Conservation (phyloP, 2,888 invertebrate genomes). For the Erebia ligea region DNA sequence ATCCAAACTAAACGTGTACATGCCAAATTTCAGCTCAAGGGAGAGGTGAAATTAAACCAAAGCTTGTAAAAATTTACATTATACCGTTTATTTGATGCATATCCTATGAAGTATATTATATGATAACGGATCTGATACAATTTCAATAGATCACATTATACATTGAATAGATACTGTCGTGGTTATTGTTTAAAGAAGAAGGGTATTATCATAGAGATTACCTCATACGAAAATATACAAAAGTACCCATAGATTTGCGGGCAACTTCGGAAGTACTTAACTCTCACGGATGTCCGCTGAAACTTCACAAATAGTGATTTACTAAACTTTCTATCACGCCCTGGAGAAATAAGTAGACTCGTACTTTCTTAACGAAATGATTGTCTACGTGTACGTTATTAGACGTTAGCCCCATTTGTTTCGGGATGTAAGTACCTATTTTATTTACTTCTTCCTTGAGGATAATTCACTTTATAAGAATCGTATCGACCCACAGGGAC, state of each 20-base stretch:
- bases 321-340: constrained; percentile 44
- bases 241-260: not conserved
- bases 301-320: constrained; percentile 43
- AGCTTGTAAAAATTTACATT: too few relatives aligned
- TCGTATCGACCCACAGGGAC: constrained; percentile 75
- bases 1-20: too few relatives aligned
- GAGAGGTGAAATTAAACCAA: too few relatives aligned
- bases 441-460: constrained; percentile 76
- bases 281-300: constrained; percentile 24
- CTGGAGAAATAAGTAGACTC: constrained; percentile 70
- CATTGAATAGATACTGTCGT: too few relatives aligned
- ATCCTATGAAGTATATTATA: too few relatives aligned
- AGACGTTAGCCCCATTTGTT: constrained; percentile 78
- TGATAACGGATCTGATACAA: too few relatives aligned
- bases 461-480: constrained; percentile 81
- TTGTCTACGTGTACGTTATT: constrained; percentile 80
- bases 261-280: constrained; percentile 3
- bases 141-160: too few relatives aligned
- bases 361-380: constrained; percentile 81
- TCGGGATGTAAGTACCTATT: constrained; percentile 55
- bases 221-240: not conserved
- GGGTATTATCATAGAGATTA: not conserved
- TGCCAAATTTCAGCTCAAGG: too few relatives aligned
- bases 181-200: too few relatives aligned
- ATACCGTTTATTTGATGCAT: too few relatives aligned